phyloP scores from a whole-genome alignment of 2,888 invertebrate species.

The Agonopterix alstromeriana region DNA sequence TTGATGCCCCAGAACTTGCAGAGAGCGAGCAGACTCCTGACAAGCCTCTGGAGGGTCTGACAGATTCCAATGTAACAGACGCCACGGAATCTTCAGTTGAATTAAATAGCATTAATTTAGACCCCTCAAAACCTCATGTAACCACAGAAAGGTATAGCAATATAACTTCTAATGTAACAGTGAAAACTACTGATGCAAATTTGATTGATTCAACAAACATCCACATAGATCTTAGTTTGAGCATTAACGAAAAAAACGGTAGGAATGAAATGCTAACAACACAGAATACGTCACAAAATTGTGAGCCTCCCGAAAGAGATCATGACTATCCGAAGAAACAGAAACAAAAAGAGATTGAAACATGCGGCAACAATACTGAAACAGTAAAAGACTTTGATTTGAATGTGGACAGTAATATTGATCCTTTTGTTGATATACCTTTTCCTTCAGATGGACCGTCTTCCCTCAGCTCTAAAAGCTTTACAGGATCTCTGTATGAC shows the following conservation, averaged over 20 bases:
- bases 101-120: not conserved
- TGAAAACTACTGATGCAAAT: slow-evolving; percentile 15
- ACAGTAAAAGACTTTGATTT: slow-evolving; percentile 17
- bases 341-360: slow-evolving; percentile 20
- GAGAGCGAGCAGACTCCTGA: slow-evolving; percentile 38
- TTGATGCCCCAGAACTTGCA: slow-evolving; percentile 48
- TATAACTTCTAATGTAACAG: slow-evolving; percentile 24
- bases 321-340: slow-evolving; percentile 32
- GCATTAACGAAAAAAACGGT: slow-evolving; percentile 33
- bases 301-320: slow-evolving; percentile 46
- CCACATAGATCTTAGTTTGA: slow-evolving; percentile 46
- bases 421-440: slow-evolving; percentile 21
- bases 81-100: not conserved
- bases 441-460: slow-evolving; percentile 38
- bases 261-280: slow-evolving; percentile 22
- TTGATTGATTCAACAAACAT: slow-evolving; percentile 33
- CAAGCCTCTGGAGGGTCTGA: not conserved
- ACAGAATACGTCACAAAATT: slow-evolving; percentile 10
- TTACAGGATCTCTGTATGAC: slow-evolving; percentile 65
- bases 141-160: slow-evolving; percentile 17
- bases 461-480: slow-evolving; percentile 54
- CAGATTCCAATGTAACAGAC: slow-evolving; percentile 21
- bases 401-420: slow-evolving; percentile 21
- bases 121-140: not conserved
- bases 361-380: not conserved